Evolutionary conservation across 2,113 vertebrate genomes (phyloP).

Genomic region (Seriola aureovittata): DNA sequence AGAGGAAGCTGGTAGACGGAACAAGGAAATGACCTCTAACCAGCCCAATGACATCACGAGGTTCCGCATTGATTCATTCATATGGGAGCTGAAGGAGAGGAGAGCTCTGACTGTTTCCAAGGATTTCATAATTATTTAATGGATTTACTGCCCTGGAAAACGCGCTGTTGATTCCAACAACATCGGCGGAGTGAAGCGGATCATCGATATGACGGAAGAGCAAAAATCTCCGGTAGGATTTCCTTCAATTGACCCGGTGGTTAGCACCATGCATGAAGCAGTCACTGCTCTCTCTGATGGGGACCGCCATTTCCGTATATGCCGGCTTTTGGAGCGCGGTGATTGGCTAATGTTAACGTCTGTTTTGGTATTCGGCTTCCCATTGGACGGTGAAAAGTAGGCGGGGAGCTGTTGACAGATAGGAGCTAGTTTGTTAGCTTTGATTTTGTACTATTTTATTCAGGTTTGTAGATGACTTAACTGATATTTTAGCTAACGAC

Average conservation of each 20-base stretch:
- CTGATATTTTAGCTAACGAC: background rate
- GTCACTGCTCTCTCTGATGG: background rate
- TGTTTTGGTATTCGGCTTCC: rapidly evolving
- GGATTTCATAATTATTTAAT: background rate
- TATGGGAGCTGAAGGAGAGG: background rate
- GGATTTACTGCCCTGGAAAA: background rate
- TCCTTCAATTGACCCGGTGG: rapidly evolving
- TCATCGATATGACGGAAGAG: conserved; percentile 66
- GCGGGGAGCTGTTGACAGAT: background rate
- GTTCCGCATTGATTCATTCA: conserved; percentile 36
- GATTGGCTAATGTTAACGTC: conserved; percentile 43
- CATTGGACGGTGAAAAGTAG: conserved; percentile 56
- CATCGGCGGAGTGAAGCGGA: background rate
- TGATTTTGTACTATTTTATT: background rate
- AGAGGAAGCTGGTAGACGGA: conserved; percentile 15
- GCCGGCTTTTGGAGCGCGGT: background rate
- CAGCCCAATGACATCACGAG: conserved; percentile 47
- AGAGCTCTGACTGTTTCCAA: background rate
- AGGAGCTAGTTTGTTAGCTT: background rate
- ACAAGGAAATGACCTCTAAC: conserved; percentile 72
- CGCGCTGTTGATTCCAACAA: background rate
- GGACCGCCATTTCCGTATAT: conserved; percentile 19
- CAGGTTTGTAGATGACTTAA: too few species aligned
- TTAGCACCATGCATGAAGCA: background rate
- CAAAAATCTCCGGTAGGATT: conserved; percentile 59